phyloP scores from a whole-genome alignment of 92 coral and sea anemone species.

The Umimayanthus chanpuru region DNA sequence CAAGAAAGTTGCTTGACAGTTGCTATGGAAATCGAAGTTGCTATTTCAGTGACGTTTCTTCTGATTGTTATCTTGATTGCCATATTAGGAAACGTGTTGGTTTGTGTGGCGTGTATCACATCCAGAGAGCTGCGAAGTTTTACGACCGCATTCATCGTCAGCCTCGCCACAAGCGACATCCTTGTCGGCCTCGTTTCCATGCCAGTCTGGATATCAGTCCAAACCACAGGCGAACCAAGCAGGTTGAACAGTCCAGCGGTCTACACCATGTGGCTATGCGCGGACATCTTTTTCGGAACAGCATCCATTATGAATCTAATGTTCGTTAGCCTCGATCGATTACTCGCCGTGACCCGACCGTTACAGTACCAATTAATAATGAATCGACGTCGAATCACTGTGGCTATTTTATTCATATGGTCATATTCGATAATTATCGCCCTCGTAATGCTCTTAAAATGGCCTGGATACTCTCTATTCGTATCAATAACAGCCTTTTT shows the following conservation, averaged over 20 bases:
- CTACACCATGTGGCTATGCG: constrained; percentile 57
- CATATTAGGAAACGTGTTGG: constrained; percentile 74
- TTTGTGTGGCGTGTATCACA: constrained; percentile 71
- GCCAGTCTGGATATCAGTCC: constrained; percentile 73
- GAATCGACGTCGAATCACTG: constrained; percentile 55
- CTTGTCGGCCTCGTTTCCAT: constrained; percentile 65
- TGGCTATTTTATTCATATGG: constrained; percentile 70
- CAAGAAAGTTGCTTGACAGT: not conserved
- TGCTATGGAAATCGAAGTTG: not conserved
- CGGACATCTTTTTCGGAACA: constrained; percentile 71
- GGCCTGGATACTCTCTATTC: constrained; percentile 65
- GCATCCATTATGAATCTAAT: constrained; percentile 79
- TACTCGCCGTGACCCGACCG: constrained; percentile 73
- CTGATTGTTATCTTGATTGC: constrained; percentile 56
- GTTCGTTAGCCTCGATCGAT: constrained; percentile 76
- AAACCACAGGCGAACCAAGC: constrained; percentile 62
- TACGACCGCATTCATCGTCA: constrained; percentile 76
- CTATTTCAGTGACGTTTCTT: constrained; percentile 49
- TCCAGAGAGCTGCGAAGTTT: constrained; percentile 73
- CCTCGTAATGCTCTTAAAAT: constrained; percentile 37
- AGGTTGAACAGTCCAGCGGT: constrained; percentile 48
- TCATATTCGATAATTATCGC: constrained; percentile 67
- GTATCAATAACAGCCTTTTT: constrained; percentile 63
- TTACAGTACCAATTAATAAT: constrained; percentile 67
- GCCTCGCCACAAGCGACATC: constrained; percentile 70